Base-by-base conservation (phyloP, 2,888 invertebrate genomes). In the Heliconius ismenius region DNA sequence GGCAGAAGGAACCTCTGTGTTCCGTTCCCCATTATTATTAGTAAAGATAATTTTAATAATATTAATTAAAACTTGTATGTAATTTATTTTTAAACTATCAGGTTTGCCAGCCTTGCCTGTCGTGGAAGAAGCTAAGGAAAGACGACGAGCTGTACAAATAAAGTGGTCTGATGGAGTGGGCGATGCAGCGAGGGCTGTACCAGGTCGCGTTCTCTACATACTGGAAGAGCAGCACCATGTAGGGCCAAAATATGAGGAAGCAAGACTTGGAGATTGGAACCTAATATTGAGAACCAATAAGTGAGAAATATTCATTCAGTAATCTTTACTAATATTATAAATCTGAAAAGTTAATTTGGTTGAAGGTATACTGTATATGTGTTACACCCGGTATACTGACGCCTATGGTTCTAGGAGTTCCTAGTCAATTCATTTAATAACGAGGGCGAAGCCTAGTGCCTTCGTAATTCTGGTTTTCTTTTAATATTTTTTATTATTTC, bases 151-250 rank as follows among this genome's bases (percentile, higher is more conserved):
- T 10, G 90, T 95, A 1, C 86, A 88, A n/a, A 88, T 96, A 9
- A 86, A 90, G 79, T 93, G 92, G 92, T 87, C 93, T 1, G 90
- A 90, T 58, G 93, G 92, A 1, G 92, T 93, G 1, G 93, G 92
- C 21, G 94, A 94, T 67, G 80, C 87, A 2, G 92, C 93, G 0
- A 89, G 93, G 77, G 89, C 92, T 0, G 92, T 93, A 0, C 89
- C 92, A 15, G 93, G 90, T 2, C 84, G 87, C 15, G 88, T 95
- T 0, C 86, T 96, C 49, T 96, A 95, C 83, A 87, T 96, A 26
- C 88, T 97, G 3, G 96, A 97, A 87, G 96, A 96, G 81, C 95
- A 97, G 75, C 96, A 96, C 81, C 96, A 96, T 82, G 90, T 96
- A 18, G 97, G 97, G 0, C 95, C 95, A 0, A 94, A 95, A 74